Conservation (phyloP, 1,140 invertebrate genomes). For the Schlechtendalia chinensis region DNA sequence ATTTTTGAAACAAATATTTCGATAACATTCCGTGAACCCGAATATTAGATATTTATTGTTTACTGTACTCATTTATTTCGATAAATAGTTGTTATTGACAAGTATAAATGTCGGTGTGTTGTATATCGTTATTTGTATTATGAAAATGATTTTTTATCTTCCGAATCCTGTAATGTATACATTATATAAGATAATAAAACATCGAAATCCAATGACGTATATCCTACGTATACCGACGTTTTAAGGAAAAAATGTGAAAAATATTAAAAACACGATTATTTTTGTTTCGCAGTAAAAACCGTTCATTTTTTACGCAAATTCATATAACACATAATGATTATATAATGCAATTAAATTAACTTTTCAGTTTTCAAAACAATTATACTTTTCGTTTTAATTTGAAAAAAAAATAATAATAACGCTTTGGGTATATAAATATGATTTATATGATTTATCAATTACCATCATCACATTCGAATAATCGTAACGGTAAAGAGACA, state of each 20-base stretch:
- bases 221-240: background rate
- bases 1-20: constrained; percentile 9
- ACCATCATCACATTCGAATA: too few species aligned
- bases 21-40: background rate
- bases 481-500: background rate
- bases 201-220: background rate
- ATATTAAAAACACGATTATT: background rate
- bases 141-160: background rate
- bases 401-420: background rate
- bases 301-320: too few species aligned
- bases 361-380: too few species aligned
- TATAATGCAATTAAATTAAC: too few species aligned
- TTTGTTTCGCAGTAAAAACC: too few species aligned
- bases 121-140: background rate
- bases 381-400: background rate
- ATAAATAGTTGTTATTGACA: constrained; percentile 3
- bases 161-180: background rate
- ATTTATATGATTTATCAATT: background rate
- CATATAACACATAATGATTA: too few species aligned
- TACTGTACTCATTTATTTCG: background rate
- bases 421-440: background rate
- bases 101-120: background rate
- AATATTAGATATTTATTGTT: constrained; percentile 26
- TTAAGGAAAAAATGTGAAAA: constrained; percentile 1
- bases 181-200: background rate